Evolutionary conservation across 53 echinoderm and acorn worm genomes (phyloP), one percentile per base, ranked within the genome.

Genomic region (Apostichopus leukothele): DNA sequence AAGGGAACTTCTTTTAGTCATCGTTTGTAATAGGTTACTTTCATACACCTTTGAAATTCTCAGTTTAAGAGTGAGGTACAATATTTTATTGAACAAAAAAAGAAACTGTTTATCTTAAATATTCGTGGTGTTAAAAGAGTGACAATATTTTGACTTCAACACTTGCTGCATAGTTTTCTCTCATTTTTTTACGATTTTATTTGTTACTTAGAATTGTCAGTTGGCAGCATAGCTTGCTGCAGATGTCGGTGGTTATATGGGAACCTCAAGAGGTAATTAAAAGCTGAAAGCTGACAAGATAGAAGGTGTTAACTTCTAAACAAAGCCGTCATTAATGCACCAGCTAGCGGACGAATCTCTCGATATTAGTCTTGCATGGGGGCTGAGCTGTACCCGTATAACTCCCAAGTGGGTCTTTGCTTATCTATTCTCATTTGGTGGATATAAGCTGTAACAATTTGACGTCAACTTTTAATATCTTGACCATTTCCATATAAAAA

Each of bases 241-340:
- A 39, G 39, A 39, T 39, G 39, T 39, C 79, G 50, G 79, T 79
- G 50, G 53, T 19, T 51, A 51, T 79, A 79, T 27, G 19, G 14
- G 27, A 50, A 79, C 79, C 79, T 53, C 51, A 53, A 51, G 13
- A 51, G n/a, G 79, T 79, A 51, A 79, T 79, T 79, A 79, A 79
- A 79, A 79, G 52, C 51, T 19, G n/a, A 79, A 39, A 26, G 18
- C 50, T 79, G 79, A 79, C 79, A 51, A 53, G 53, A 63, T 6
- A 79, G 53, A 79, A 19, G 79, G 53, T 52, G 79, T 16, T 79
- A 52, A 79, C 53, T 51, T 79, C 50, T 79, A 79, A 79, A 79
- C 79, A 79, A 79, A 79, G 50, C 51, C 14, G 7, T 8, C 50
- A 51, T 79, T 51, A 79, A 79, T 79, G n/a, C 79, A 39, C 50